Evolutionary conservation across 2,797 vertebrate genomes (phyloP), one percentile per base, ranked within the genome.

Genomic region (Pipistrellus kuhlii): DNA sequence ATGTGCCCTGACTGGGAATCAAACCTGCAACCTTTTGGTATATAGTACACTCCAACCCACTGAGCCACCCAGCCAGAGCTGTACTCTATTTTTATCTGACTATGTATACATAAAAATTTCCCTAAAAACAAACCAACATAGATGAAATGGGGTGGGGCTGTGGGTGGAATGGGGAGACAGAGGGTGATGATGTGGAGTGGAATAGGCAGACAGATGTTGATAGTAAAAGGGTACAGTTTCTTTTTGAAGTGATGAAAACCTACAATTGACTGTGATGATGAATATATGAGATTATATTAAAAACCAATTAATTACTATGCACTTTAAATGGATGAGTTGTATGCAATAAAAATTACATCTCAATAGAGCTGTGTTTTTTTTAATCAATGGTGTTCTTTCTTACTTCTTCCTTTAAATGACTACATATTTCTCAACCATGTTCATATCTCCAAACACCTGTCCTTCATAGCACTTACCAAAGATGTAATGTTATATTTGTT

Each of bases 401-500:
- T 72, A 8, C 14, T 72, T 82, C 20, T 64, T 12, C 51, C 27
- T 23, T 11, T 86, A 85, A 76, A 87, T 84, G 55, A 81, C 21
- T 44, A 75, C 1, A 1, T 68, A 72, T 95, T 89, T 88, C 44
- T 66, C 44, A 89, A 12, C 64, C 57, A 57, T n/a, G 30, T 85
- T 91, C 59, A 21, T 38, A 91, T 85, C 32, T 80, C 32, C 62
- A 87, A 93, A 86, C 4, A 85, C 11, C 35, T 69, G 9, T 75
- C 62, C 46, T 87, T 87, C 82, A 84, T 0, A 91, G 41, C 21
- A 92, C 27, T 77, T 82, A 69, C 27, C 25, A 85, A 3, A 90
- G n/a, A 35, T 27, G 2, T 66, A 69, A 88, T 53, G 66, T 82
- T 73, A 7, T 25, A 85, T 83, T 82, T 57, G 69, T 72, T 90